Evolutionary conservation across 2,113 vertebrate species (phyloP), one percentile per base, ranked within the genome.

Genomic region (Trogon surrucura): DNA sequence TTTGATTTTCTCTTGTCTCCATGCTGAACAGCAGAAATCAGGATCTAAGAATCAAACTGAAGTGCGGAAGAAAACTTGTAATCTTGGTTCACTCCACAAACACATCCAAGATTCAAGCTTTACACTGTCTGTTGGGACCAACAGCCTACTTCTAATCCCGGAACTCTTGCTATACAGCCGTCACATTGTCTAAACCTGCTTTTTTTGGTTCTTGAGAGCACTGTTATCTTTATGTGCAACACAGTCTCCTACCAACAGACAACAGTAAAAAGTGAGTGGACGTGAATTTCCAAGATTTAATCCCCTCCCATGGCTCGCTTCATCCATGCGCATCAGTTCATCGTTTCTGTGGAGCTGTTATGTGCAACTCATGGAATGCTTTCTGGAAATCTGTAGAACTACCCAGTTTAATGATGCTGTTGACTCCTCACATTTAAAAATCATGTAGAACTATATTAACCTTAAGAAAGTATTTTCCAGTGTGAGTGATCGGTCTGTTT

Each of bases 401-500:
- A 89, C 38, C 26, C 29, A 74, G 45, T 88, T 79, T 93, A 95
- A 90, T 66, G 54, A 80, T 78, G 60, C 62, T 91, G 71, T 85
- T 94, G 70, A 85, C 58, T 82, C 84, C 54, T 54, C 9, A 4
- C 36, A 61, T 87, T 89, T 85, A 44, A 2, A 64, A 62, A 13
- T 44, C 66, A 64, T 6, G n/a, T 44, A 29, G 92, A 94, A 73
- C 5, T 5, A 16, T 41, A 88, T 34, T 47, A 72, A 85, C 60
- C 38, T 62, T 65, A 48, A 84, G 36, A 77, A 62, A 54, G 6
- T 56, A 71, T 34, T 78, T 85, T 66, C 38, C 78, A 58, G 26
- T 21, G 5, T 36, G 61, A 61, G n/a, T 8, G 32, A 83, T 4
- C 30, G 25, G 15, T 50, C 64, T 56, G 29, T 85, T 91, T 67